Evolutionary conservation across 2,113 vertebrate species (phyloP), one percentile per base, ranked within the genome.

Genomic region (Emydocephalus ijimae): DNA sequence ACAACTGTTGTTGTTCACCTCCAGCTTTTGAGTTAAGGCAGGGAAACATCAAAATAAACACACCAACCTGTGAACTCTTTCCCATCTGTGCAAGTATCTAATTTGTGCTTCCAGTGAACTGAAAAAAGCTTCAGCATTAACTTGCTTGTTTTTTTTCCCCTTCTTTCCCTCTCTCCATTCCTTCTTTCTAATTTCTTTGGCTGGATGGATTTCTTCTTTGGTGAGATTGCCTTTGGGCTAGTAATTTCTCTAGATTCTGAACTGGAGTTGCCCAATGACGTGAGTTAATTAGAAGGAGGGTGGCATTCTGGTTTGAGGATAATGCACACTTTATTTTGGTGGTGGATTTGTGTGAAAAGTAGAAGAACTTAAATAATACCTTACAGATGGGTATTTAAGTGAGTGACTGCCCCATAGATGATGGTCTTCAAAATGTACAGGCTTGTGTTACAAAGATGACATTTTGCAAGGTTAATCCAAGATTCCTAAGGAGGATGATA

Each of bases 41-140:
- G 45, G 69, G 39, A 90, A 61, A 43, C 56, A 54, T 61, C 74
- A 86, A 86, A 90, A 92, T 89, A 92, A 89, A 89, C 39, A 45
- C 29, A 86, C 14, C 86, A 87, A 90, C 92, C 74, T 87, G 92
- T 93, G 89, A 93, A 90, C 89, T 90, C 15, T 50, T 59, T 61
- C 55, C 92, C 92, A 92, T 90, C 92, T 92, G 92, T 85, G 61
- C 92, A 90, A 59, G 88, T 39, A 57, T 86, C 88, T 92, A 86
- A 86, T 86, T 90, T 90, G 21, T 90, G 43, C 29, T 90, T 59
- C 26, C 69, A 50, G 55, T 26, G 43, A 86, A 20, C 39, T 55
- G n/a, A 18, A n/a, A 12, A n/a, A 57, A 34, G 69, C 69, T 50
- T 85, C 11, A 85, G 18, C 54, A 6, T 56, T 50, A 88, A 89